Conservation (phyloP, 2,888 invertebrate genomes). For the Trichacis sp. region DNA sequence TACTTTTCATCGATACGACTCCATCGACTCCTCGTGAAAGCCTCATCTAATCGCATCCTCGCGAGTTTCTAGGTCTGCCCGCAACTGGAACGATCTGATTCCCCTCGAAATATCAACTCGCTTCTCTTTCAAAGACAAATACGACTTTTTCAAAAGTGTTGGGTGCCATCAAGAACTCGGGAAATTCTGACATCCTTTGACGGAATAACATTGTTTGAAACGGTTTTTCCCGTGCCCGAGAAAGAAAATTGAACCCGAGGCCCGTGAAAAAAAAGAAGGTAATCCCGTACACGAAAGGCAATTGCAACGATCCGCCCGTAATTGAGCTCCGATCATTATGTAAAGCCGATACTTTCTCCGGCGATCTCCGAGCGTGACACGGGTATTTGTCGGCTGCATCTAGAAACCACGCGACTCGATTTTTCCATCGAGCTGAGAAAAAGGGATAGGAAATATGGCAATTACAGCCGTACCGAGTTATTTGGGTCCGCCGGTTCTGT, state of each 20-base stretch:
- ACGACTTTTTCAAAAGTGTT: too few relatives aligned
- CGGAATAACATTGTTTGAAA: too few relatives aligned
- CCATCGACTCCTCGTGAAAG: constrained; percentile 28
- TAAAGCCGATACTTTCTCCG: constrained; percentile 34
- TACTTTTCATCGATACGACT: constrained; percentile 36
- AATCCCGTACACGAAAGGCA: background rate
- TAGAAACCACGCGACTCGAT: background rate
- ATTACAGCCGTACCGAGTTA: constrained; percentile 69
- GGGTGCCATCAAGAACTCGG: too few relatives aligned
- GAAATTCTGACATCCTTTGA: too few relatives aligned
- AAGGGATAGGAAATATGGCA: constrained; percentile 67
- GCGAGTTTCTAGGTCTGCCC: constrained; percentile 12
- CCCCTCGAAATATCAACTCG: background rate
- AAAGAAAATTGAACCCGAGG: too few relatives aligned
- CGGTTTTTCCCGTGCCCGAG: too few relatives aligned
- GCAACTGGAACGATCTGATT: background rate
- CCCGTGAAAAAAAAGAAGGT: too few relatives aligned
- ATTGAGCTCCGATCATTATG: constrained; percentile 34
- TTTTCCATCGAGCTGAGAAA: background rate
- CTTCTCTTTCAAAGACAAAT: too few relatives aligned
- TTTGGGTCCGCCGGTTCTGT: constrained; percentile 70
- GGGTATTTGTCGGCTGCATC: constrained; percentile 2
- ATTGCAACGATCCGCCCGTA: constrained; percentile 13
- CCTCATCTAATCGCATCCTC: constrained; percentile 25
- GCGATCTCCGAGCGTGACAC: too few relatives aligned